Percentiles rank a stretch among this genome's conserved stretches.
Conservation (phyloP, 2,113 vertebrate genomes). For the Tragelaphus scriptus region DNA sequence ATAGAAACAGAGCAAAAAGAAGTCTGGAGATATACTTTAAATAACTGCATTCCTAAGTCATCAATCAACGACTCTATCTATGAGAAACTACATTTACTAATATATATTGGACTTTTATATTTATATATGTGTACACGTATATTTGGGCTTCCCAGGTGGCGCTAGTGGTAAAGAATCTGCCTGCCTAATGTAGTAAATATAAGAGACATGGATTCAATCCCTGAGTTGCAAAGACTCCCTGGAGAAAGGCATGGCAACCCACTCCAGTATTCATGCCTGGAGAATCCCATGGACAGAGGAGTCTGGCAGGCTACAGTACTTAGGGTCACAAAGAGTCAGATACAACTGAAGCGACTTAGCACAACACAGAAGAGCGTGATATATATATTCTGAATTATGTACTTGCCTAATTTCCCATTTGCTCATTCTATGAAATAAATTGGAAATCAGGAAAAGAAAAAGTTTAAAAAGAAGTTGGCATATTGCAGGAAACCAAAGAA, state of each 20-base stretch:
- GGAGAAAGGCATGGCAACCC: neutral
- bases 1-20: constrained; percentile 30
- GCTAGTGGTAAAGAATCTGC: neutral
- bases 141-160: neutral
- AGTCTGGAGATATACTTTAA: neutral
- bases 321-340: neutral
- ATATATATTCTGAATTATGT: neutral
- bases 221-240: neutral
- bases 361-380: neutral
- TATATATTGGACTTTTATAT: neutral
- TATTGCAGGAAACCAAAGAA: neutral
- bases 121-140: neutral
- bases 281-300: neutral
- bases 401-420: neutral
- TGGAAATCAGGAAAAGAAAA: neutral
- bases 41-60: neutral
- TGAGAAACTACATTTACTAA: neutral
- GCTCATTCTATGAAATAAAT: neutral
- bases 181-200: neutral
- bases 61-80: neutral
- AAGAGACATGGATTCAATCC: neutral
- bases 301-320: neutral
- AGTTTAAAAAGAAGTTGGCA: neutral
- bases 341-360: neutral
- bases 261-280: neutral